A percentile compares a stretch with the other conserved stretches of the same genome.
Evolutionary conservation across 2,797 vertebrate species (phyloP).

Genomic region (Sarcophilus harrisii): DNA sequence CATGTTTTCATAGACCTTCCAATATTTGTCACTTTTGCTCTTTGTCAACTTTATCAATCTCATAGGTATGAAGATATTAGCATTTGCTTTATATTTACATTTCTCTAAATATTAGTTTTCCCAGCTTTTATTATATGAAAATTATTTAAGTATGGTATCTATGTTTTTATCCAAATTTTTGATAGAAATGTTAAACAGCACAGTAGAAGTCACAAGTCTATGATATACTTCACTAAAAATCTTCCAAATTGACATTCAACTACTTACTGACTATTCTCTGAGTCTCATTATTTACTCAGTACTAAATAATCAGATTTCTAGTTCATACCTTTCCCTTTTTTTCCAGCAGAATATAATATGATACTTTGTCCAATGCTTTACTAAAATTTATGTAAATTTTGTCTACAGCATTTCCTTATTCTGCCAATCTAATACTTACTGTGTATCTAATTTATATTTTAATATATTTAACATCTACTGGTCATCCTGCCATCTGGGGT

Average conservation of each 20-base stretch:
- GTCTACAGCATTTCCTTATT: background rate
- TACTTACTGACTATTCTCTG: background rate
- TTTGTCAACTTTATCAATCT: background rate
- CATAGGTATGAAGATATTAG: background rate
- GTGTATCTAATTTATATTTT: no score
- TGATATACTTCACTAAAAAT: background rate
- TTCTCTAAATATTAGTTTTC: background rate
- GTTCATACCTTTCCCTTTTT: background rate
- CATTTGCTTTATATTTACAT: background rate
- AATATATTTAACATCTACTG: no score
- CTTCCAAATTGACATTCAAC: background rate
- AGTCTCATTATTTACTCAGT: background rate
- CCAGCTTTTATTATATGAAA: background rate
- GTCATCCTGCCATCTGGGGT: no score
- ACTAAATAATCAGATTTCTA: background rate
- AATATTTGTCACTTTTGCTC: background rate
- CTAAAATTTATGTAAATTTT: background rate
- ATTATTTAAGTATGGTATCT: background rate
- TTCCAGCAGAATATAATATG: background rate
- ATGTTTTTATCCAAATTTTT: background rate
- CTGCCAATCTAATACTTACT: background rate
- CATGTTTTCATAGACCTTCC: background rate
- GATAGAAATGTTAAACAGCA: background rate
- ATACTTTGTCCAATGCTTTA: background rate
- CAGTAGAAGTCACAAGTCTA: background rate